Conservation (phyloP, 2,113 vertebrate species). For the Hippocampus abdominalis region DNA sequence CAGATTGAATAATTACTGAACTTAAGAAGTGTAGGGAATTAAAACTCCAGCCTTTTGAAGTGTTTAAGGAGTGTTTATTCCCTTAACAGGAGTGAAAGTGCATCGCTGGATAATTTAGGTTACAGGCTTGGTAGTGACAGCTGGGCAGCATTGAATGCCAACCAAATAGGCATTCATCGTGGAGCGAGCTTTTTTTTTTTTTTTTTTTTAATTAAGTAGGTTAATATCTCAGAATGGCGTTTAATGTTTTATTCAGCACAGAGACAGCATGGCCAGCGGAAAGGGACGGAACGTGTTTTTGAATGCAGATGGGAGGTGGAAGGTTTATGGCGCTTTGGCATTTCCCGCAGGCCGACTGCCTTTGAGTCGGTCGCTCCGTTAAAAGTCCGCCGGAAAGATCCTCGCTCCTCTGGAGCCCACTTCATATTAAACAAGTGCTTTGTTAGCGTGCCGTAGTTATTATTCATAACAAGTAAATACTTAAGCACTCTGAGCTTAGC, state of each 20-base stretch:
- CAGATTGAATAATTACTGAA: conserved; percentile 65
- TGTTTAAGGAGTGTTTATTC: conserved; percentile 69
- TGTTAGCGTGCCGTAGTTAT: conserved; percentile 72
- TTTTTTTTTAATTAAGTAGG: conserved; percentile 74
- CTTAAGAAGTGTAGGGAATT: conserved; percentile 47
- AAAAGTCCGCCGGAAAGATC: conserved; percentile 38
- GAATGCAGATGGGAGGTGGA: conserved; percentile 52
- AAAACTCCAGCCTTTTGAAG: conserved; percentile 67
- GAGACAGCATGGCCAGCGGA: conserved; percentile 53
- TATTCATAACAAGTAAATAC: conserved; percentile 79
- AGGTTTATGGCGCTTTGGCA: conserved; percentile 45
- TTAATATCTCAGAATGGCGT: conserved; percentile 76
- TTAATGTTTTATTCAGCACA: conserved; percentile 74
- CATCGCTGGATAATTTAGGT: conserved; percentile 74
- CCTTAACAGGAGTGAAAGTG: conserved; percentile 68
- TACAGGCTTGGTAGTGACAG: conserved; percentile 67
- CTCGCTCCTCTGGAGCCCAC: conserved; percentile 50
- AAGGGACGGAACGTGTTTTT: conserved; percentile 64
- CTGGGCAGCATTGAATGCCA: conserved; percentile 70
- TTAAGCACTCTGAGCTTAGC: conserved; percentile 73
- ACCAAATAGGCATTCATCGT: conserved; percentile 73
- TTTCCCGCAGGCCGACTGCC: conserved; percentile 34
- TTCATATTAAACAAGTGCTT: conserved; percentile 75
- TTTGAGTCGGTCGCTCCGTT: conserved; percentile 38
- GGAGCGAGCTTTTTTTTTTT: conserved; percentile 54